Evolutionary conservation across 1,140 invertebrate genomes (phyloP), one percentile per base, ranked within the genome.

Genomic region (Bradynema listronoti): DNA sequence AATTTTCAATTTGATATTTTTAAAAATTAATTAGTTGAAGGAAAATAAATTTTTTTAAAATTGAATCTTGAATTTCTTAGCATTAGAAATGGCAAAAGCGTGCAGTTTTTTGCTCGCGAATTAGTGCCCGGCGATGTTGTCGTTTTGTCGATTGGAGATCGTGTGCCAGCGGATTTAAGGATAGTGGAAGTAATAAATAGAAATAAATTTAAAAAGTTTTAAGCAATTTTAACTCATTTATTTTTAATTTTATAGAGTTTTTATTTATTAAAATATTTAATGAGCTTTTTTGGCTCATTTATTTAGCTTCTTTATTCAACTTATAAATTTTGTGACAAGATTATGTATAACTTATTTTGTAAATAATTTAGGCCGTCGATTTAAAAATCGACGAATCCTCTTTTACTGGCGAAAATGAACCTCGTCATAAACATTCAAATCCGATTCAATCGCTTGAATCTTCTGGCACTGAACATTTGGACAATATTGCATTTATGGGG

Each of bases 111-210:
- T 29, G 94, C 93, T 0, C 83, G 90, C 53, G 89, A 95, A 78
- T 82, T 99, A 46, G 93, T 99, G 9, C 94, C 95, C n/a, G 95
- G 95, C 7, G 95, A 99, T 81, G 83, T 99, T 62, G 87, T 99
- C 0, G 83, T 88, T 71, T 82, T 99, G 19, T 88, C 87, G 78
- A 87, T 94, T 50, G 94, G 94, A 14, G 93, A 98, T 79, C 83
- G 91, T 66, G 90, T 99, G 41, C 93, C 94, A 19, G 93, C 93
- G 0, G 94, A 98, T 82, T 80, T 97, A 3, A 82, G 94, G 36
- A 83, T 98, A 30, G 89, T 90, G 79, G 91, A 97, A 79, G 60
- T 64, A 61, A n/a, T n/a, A n/a, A n/a, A n/a, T n/a, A n/a, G n/a
- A n/a, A n/a, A n/a, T n/a, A n/a, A n/a, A n/a, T n/a, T n/a, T n/a